Percentiles rank a stretch among this genome's conserved stretches.
Evolutionary conservation across 2,113 vertebrate genomes (phyloP).

Genomic region (Pipra filicauda): DNA sequence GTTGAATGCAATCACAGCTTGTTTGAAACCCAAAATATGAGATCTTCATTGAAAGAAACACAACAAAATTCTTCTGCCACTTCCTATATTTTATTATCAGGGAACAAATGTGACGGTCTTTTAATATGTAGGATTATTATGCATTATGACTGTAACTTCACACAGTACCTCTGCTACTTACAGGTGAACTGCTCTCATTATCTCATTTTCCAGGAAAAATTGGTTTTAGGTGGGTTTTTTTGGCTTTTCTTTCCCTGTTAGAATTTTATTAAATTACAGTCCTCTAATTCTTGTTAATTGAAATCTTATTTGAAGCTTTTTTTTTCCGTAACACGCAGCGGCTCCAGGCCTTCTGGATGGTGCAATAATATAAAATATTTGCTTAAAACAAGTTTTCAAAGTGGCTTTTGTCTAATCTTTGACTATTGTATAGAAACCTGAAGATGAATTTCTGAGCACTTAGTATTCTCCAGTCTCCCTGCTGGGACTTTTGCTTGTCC

Average conservation of each 20-base stretch:
- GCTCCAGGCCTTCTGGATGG: background rate
- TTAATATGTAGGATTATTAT: background rate
- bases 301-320: background rate
- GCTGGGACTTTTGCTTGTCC: background rate
- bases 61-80: background rate
- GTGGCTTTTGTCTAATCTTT: background rate
- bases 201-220: background rate
- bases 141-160: background rate
- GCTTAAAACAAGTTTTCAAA: background rate
- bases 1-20: background rate
- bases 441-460: background rate
- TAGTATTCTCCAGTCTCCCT: background rate
- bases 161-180: background rate
- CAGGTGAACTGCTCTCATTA: background rate
- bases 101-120: background rate
- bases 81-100: background rate
- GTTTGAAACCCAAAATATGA: background rate
- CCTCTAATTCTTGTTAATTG: background rate
- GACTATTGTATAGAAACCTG: background rate
- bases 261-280: background rate
- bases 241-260: rapidly evolving
- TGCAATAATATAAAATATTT: background rate
- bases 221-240: background rate
- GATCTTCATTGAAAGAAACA: background rate
- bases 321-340: background rate